phyloP scores from a whole-genome alignment of 1,140 invertebrate genomes.

The silkworm (Bombyx mori) region DNA sequence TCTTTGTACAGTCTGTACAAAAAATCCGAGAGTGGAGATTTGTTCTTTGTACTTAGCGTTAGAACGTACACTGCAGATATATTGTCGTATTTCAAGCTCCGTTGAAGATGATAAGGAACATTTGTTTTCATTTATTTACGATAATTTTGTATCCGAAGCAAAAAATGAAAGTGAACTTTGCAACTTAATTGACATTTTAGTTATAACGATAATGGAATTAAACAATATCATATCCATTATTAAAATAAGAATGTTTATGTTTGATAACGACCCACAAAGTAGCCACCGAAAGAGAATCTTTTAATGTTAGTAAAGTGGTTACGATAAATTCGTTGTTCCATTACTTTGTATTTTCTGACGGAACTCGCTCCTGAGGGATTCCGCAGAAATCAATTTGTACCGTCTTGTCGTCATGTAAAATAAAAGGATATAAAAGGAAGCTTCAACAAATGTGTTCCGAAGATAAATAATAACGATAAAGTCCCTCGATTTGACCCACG shows the following conservation, averaged over 20 bases:
- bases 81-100: neutral
- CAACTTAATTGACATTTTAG: neutral
- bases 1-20: no score
- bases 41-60: no score
- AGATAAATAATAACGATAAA: slow-evolving; percentile 45
- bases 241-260: neutral
- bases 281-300: neutral
- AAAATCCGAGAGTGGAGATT: no score
- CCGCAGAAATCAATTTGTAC: slow-evolving; percentile 27
- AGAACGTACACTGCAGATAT: neutral
- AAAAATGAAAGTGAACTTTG: no score
- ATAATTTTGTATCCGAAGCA: no score
- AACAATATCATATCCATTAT: neutral
- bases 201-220: neutral
- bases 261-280: neutral
- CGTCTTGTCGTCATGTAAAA: slow-evolving; percentile 28
- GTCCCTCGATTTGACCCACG: slow-evolving; percentile 31
- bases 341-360: neutral
- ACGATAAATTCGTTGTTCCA: neutral
- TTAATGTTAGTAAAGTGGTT: neutral
- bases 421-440: slow-evolving; percentile 28
- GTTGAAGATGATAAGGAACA: neutral
- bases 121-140: neutral
- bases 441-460: slow-evolving; percentile 31
- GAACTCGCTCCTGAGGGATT: slow-evolving; percentile 10